Conservation (phyloP, 2,797 vertebrate genomes). For the Sebastes glaucus region DNA sequence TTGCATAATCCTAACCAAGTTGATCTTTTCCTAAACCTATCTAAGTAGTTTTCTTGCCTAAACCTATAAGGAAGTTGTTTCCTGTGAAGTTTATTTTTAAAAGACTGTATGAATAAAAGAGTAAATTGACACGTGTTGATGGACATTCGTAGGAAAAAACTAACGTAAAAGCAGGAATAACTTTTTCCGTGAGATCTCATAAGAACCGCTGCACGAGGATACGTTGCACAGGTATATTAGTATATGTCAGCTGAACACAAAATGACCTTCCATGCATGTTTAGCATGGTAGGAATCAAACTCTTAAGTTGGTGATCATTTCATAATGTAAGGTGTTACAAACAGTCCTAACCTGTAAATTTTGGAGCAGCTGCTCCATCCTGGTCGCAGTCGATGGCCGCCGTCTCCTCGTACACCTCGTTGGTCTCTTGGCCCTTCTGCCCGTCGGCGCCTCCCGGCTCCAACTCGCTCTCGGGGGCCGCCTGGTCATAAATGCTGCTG, state of each 20-base stretch:
- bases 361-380: constrained; percentile 76
- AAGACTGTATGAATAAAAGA: too few relatives aligned
- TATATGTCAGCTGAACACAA: neutral
- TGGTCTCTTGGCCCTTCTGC: constrained; percentile 88
- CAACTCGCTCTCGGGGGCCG: constrained; percentile 68
- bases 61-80: too few relatives aligned
- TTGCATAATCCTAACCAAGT: too few relatives aligned
- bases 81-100: too few relatives aligned
- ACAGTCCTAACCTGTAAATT: constrained; percentile 82
- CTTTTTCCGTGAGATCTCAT: too few relatives aligned
- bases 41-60: too few relatives aligned
- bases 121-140: too few relatives aligned
- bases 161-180: too few relatives aligned
- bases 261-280: neutral
- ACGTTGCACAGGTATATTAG: neutral
- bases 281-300: neutral
- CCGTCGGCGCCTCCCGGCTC: constrained; percentile 70
- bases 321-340: neutral
- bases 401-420: constrained; percentile 91
- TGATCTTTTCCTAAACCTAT: too few relatives aligned
- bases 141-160: too few relatives aligned
- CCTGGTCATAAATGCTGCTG: constrained; percentile 78
- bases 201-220: too few relatives aligned
- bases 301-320: neutral
- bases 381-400: constrained; percentile 85